Evolutionary conservation across 2,888 invertebrate genomes (phyloP).

Genomic region (Drosophila subquinaria): DNA sequence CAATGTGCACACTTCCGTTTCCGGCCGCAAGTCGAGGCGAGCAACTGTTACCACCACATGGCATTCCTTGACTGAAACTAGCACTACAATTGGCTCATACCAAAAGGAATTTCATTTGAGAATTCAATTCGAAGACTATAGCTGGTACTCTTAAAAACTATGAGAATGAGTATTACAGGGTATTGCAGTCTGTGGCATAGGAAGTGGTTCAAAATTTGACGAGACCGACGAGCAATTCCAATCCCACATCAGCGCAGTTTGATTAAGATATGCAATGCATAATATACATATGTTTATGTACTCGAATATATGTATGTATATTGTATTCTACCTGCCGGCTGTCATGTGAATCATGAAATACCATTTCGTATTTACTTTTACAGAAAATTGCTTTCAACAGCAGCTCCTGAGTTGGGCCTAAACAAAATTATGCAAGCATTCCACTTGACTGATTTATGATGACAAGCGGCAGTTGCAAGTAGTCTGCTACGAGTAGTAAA

Average conservation of each 20-base stretch:
- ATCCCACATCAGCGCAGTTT: slow-evolving; percentile 1
- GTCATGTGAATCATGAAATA: slow-evolving; percentile 62
- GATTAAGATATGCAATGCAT: slow-evolving; percentile 43
- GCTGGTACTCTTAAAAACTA: too few species aligned
- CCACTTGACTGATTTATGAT: slow-evolving; percentile 51
- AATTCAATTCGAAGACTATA: background rate
- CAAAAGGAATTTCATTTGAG: background rate
- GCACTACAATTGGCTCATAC: background rate
- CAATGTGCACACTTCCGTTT: slow-evolving; percentile 71
- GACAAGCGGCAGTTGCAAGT: slow-evolving; percentile 40
- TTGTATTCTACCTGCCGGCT: slow-evolving; percentile 11
- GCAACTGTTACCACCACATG: slow-evolving; percentile 5
- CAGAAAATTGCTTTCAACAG: slow-evolving; percentile 70
- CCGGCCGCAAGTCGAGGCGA: slow-evolving; percentile 36
- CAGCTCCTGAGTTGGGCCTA: slow-evolving; percentile 40
- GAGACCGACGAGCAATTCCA: background rate
- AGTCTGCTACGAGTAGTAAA: slow-evolving; percentile 6
- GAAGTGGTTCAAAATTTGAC: background rate
- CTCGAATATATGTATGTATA: background rate
- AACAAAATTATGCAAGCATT: slow-evolving; percentile 61
- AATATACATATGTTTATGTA: slow-evolving; percentile 25
- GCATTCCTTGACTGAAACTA: background rate
- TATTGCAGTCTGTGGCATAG: too few species aligned
- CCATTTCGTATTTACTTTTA: slow-evolving; percentile 68
- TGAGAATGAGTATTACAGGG: background rate